These are phyloP conservation scores for Suricata suricatta DNA, from an alignment of 2,113 vertebrate species.

Conservation along the genomic window DNA sequence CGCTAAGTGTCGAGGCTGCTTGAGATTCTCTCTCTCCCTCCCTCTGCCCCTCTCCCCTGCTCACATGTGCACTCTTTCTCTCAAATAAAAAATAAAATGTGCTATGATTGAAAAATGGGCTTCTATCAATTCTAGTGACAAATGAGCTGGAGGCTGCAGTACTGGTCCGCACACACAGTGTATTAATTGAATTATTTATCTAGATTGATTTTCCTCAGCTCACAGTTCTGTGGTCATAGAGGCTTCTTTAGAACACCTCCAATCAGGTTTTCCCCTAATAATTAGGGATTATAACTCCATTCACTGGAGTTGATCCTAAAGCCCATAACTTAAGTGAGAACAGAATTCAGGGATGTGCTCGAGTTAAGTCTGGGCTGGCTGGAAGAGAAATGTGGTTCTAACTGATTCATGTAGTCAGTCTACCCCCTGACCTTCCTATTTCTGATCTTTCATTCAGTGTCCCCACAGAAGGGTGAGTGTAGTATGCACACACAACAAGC, in stretches of 20 bases:
- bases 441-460: background rate
- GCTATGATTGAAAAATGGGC: constrained; percentile 13
- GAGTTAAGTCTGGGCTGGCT: background rate
- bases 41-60: too few relatives aligned
- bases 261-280: background rate
- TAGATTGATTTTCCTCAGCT: background rate
- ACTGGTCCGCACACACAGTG: background rate
- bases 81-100: background rate
- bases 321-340: background rate
- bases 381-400: background rate
- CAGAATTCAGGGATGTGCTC: background rate
- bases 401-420: background rate
- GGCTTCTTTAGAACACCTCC: background rate
- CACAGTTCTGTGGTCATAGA: background rate
- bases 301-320: background rate
- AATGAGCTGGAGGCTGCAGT: background rate
- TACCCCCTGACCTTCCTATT: background rate
- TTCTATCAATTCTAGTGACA: background rate
- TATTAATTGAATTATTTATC: background rate
- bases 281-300: background rate
- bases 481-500: background rate
- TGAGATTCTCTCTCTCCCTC: too few relatives aligned
- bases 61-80: too few relatives aligned
- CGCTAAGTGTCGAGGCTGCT: too few relatives aligned
- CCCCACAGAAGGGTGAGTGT: background rate